Percentiles rank a stretch among this genome's conserved stretches.
These are phyloP conservation scores for Hippoglossus stenolepis DNA, from an alignment of 2,113 vertebrate genomes.

Conservation along the genomic window DNA sequence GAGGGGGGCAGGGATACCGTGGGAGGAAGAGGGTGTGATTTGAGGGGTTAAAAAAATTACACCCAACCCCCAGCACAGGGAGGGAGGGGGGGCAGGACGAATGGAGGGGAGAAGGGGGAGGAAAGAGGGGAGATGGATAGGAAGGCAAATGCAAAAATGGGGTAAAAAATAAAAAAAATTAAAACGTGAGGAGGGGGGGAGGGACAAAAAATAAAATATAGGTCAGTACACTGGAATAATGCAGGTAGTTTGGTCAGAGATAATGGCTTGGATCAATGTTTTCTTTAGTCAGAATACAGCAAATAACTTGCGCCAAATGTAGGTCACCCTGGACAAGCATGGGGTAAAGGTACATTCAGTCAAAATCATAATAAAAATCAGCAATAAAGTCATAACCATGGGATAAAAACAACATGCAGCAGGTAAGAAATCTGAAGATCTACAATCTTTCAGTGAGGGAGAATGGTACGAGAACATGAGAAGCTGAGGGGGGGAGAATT, in stretches of 20 bases:
- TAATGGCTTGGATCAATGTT: conserved; percentile 95
- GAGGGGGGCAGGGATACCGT: conserved; percentile 34
- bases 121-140: conserved; percentile 75
- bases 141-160: conserved; percentile 63
- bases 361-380: conserved; percentile 72
- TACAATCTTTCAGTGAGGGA: conserved; percentile 79
- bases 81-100: conserved; percentile 44
- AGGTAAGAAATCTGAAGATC: conserved; percentile 81
- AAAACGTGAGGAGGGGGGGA: conserved; percentile 91
- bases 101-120: conserved; percentile 65
- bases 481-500: conserved; percentile 80
- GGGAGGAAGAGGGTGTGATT: conserved; percentile 36
- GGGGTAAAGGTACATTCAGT: conserved; percentile 91
- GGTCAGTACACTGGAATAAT: conserved; percentile 99
- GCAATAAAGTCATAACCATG: conserved; percentile 63
- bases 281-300: conserved; percentile 88
- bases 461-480: conserved; percentile 70
- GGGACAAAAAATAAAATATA: conserved; percentile 99
- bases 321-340: conserved; percentile 94
- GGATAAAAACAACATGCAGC: conserved; percentile 86
- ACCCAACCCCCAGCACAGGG: conserved; percentile 22
- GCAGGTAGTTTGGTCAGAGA: conserved; percentile 99
- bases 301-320: conserved; percentile 90
- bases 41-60: conserved; percentile 22
- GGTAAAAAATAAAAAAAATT: conserved; percentile 75